phyloP scores from a whole-genome alignment of 1,140 invertebrate species.

The Calliphora vicina region DNA sequence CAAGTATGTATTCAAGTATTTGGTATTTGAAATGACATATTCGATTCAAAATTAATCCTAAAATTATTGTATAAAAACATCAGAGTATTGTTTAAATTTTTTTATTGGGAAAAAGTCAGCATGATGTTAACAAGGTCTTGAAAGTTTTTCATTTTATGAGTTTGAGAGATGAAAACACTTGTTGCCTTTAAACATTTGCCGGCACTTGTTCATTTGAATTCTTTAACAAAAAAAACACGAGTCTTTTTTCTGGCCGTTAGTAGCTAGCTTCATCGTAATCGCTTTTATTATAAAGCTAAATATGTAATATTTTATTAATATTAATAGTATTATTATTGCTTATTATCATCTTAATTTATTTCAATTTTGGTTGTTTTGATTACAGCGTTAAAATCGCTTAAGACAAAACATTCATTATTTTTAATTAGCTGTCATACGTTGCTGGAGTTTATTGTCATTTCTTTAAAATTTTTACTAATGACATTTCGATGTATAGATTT shows the following conservation, averaged over 20 bases:
- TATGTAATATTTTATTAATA: background rate
- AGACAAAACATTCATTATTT: slow-evolving; percentile 2
- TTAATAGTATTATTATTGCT: background rate
- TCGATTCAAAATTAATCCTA: background rate
- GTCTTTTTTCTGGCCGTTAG: background rate
- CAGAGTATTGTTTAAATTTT: background rate
- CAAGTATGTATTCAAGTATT: background rate
- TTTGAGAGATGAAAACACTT: background rate
- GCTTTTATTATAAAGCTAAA: background rate
- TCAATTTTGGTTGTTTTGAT: slow-evolving; percentile 29
- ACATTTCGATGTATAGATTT: background rate
- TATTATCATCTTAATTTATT: slow-evolving; percentile 8
- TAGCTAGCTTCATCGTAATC: background rate
- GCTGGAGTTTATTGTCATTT: background rate
- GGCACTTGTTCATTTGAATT: too few species aligned
- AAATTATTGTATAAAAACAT: background rate
- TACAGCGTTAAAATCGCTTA: slow-evolving; percentile 20
- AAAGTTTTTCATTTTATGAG: slow-evolving; percentile 2
- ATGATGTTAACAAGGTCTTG: slow-evolving; percentile 25
- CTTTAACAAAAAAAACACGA: background rate
- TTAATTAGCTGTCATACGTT: background rate
- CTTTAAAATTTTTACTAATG: background rate
- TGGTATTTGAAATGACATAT: background rate
- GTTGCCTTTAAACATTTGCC: too few species aligned
- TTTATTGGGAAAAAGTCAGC: background rate